phyloP scores from a whole-genome alignment of 2,113 vertebrate genomes.

The Entosphenus tridentatus region DNA sequence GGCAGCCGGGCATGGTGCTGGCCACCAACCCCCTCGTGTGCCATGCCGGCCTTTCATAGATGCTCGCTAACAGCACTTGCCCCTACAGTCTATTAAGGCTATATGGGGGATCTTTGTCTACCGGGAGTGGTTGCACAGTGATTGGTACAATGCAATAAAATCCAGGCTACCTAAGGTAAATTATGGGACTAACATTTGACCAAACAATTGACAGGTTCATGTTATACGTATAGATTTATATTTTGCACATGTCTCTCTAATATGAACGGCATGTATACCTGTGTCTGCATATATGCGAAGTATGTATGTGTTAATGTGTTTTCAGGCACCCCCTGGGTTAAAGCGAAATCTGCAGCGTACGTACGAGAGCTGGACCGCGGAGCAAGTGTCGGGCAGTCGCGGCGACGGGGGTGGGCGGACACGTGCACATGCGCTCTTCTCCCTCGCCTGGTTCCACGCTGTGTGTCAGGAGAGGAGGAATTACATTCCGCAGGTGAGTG shows the following conservation, averaged over 20 bases:
- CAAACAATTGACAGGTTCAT: neutral
- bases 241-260: neutral
- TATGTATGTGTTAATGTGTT: slow-evolving; percentile 7
- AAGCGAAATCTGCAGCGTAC: slow-evolving; percentile 90
- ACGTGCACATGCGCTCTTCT: slow-evolving; percentile 68
- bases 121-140: neutral
- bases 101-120: no score
- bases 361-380: slow-evolving; percentile 77
- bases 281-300: neutral
- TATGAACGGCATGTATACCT: neutral
- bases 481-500: slow-evolving; percentile 70
- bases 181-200: neutral
- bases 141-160: neutral
- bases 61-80: no score
- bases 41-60: no score
- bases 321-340: slow-evolving; percentile 68
- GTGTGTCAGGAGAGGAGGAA: slow-evolving; percentile 91
- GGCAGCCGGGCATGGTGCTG: no score
- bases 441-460: slow-evolving; percentile 90
- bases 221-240: neutral
- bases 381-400: slow-evolving; percentile 32
- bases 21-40: no score
- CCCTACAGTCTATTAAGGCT: no score
- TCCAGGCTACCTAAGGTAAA: neutral
- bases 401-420: slow-evolving; percentile 42